Evolutionary conservation across 2,113 vertebrate genomes (phyloP).

Genomic region (Condylura cristata): DNA sequence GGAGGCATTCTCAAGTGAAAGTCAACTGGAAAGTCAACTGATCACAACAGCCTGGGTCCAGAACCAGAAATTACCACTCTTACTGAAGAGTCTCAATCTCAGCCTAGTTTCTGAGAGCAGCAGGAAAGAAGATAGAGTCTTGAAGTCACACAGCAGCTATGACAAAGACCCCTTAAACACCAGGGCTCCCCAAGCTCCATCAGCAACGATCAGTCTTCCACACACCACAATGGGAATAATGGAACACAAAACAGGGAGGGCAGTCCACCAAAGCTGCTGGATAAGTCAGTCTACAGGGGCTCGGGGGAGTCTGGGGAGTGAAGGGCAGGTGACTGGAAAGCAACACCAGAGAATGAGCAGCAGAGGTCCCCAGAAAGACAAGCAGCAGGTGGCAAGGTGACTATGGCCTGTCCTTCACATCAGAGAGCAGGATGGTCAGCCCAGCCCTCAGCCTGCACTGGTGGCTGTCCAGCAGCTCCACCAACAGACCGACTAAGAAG

Average conservation of each 20-base stretch:
- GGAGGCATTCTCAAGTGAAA: background rate
- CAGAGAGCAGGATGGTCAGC: constrained; percentile 26
- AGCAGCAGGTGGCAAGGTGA: background rate
- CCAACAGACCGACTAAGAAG: background rate
- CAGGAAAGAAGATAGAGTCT: background rate
- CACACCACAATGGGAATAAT: background rate
- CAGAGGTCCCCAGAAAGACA: background rate
- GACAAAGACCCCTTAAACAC: background rate
- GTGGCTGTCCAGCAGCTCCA: background rate
- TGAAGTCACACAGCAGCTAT: background rate
- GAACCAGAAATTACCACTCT: background rate
- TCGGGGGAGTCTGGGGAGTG: background rate
- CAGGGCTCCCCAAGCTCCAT: background rate
- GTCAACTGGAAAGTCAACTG: background rate
- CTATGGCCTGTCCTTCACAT: background rate
- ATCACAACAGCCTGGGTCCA: background rate
- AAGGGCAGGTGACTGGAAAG: constrained; percentile 39
- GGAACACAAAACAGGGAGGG: constrained; percentile 53
- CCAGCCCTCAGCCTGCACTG: background rate
- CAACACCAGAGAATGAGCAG: constrained; percentile 41
- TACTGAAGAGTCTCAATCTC: background rate
- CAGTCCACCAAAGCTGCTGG: constrained; percentile 65
- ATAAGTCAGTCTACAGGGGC: constrained; percentile 48
- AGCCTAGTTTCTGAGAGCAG: background rate
- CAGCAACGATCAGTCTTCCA: constrained; percentile 3